Evolutionary conservation across 64 coral and sea anemone genomes (phyloP).

Genomic region (Hydrozoanthus tunicans): DNA sequence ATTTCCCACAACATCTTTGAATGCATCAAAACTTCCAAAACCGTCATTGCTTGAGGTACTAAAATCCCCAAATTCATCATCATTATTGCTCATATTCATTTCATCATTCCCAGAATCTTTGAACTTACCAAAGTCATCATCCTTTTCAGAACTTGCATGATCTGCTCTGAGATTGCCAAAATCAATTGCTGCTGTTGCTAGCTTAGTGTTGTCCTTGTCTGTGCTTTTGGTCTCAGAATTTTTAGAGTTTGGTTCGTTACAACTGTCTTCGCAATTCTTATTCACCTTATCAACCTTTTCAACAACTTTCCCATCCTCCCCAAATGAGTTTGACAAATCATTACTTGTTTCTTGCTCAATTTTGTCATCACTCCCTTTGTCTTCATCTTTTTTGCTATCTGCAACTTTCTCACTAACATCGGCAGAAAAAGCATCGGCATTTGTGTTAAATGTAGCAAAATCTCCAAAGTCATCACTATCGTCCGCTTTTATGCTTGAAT

Average conservation of each 20-base stretch:
- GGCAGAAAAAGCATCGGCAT: neutral
- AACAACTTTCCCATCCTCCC: neutral
- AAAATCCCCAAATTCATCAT: neutral
- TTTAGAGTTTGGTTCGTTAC: neutral
- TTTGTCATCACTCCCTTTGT: neutral
- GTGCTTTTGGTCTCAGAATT: neutral
- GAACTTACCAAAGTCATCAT: neutral
- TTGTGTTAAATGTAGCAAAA: slow-evolving; percentile 22
- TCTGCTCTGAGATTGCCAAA: neutral
- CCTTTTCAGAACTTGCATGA: neutral
- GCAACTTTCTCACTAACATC: neutral
- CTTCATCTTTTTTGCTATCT: neutral
- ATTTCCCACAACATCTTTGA: neutral
- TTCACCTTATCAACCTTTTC: neutral
- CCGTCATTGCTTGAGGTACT: neutral
- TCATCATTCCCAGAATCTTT: neutral
- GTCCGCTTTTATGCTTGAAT: slow-evolving; percentile 24
- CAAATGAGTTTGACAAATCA: neutral
- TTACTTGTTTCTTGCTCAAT: neutral
- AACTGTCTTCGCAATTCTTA: neutral
- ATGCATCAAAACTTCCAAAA: neutral
- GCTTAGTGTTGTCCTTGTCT: neutral
- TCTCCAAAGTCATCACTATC: slow-evolving; percentile 53
- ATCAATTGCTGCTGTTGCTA: slow-evolving; percentile 5
- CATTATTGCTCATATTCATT: neutral